Base-by-base conservation (phyloP, 2,113 vertebrate species). In the Bufo gargarizans region DNA sequence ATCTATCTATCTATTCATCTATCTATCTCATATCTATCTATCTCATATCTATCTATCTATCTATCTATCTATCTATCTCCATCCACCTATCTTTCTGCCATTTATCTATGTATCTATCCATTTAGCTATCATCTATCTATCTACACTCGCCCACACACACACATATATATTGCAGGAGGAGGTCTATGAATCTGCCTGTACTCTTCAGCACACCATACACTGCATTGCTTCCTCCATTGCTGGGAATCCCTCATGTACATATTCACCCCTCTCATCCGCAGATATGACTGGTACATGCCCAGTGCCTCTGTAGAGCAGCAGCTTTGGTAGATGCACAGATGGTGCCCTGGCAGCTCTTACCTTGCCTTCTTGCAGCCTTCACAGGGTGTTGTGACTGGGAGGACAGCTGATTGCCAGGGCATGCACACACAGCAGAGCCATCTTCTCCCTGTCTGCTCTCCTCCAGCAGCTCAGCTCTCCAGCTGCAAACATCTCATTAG, bases 401-500 rank as follows among this genome's bases (percentile, higher is more conserved):
- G 93, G 93, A 91, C 89, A 91, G 92, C 92, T 90, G 94, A 93
- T 92, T 93, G 93, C 91, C 89, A 61, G 92, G 91, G 91, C 92
- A 86, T 89, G 90, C 89, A 90, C 90, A 91, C 90, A 90, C 89
- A 91, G 89, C 88, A 76, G 95, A 93, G 91, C 93, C 94, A 91
- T 94, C 93, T 93, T 95, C 93, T 91, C 93, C 91, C 92, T 91
- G 91, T 89, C 94, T 92, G 91, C 91, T 92, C 94, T 93, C 92
- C 94, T 93, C 92, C 94, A 90, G 93, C 93, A 94, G 94, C 93
- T 94, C 92, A 53, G 92, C 90, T 91, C 92, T 93, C 95, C 91
- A 93, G 95, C 95, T 96, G 96, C 95, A 96, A 95, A 95, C 94
- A 96, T 95, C 96, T 96, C 96, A 96, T 96, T 96, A 96, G 95